Conservation (phyloP, 1,140 invertebrate genomes). For the Colletes gigas region DNA sequence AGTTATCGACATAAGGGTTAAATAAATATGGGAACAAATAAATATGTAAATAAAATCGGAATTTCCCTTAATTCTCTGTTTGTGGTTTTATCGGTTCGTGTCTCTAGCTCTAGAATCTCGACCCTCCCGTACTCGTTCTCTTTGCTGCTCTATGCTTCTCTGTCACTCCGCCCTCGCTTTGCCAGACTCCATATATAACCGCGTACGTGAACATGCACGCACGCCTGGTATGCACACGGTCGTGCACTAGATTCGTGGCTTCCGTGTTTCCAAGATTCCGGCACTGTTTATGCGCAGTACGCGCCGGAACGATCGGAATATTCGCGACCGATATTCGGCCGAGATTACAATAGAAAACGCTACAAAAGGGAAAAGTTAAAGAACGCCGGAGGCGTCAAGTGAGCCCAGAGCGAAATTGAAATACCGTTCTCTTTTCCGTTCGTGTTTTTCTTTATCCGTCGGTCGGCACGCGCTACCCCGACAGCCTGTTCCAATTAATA, state of each 20-base stretch:
- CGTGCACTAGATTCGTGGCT: constrained; percentile 42
- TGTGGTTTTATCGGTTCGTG: too few relatives aligned
- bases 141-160: not conserved
- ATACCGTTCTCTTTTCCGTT: not conserved
- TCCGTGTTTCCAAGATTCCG: constrained; percentile 45
- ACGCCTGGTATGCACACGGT: constrained; percentile 20
- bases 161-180: not conserved
- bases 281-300: constrained; percentile 8
- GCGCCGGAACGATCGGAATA: not conserved
- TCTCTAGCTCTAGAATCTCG: too few relatives aligned
- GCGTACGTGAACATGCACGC: constrained; percentile 5
- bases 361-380: not conserved
- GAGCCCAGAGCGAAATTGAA: constrained; percentile 1
- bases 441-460: not conserved
- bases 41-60: too few relatives aligned
- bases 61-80: too few relatives aligned
- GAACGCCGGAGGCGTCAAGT: not conserved
- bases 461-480: not conserved
- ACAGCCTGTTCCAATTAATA: constrained; percentile 17
- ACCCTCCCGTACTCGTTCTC: not conserved
- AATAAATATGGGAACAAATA: too few relatives aligned
- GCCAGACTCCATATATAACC: constrained; percentile 1
- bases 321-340: not conserved
- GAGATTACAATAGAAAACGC: not conserved
- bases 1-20: too few relatives aligned